Percentiles rank a stretch among this genome's conserved stretches.
These are phyloP conservation scores for Drosophila phalerata DNA, from an alignment of 2,888 invertebrate genomes.

Conservation along the genomic window DNA sequence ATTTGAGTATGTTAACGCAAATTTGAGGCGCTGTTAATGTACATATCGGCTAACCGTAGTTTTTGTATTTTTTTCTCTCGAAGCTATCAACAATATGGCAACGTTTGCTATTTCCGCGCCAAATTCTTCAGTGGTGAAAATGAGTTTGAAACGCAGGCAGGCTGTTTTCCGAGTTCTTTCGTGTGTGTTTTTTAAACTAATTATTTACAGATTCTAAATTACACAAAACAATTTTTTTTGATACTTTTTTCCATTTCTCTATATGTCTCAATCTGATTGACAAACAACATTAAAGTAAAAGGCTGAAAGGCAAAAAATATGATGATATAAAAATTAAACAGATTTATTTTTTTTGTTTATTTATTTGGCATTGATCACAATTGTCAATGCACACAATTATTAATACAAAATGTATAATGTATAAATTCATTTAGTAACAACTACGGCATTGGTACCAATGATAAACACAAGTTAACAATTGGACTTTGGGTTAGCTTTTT, in stretches of 20 bases:
- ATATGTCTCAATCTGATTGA: conserved; percentile 18
- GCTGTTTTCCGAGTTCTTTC: conserved; percentile 9
- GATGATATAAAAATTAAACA: conserved; percentile 4
- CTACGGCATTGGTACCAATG: conserved; percentile 56
- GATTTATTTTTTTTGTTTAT: not conserved
- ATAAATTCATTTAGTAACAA: conserved; percentile 77
- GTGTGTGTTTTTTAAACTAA: conserved; percentile 24
- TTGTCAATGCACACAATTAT: conserved; percentile 51
- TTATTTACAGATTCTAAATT: conserved; percentile 42
- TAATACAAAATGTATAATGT: conserved; percentile 53
- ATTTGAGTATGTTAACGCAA: conserved; percentile 41
- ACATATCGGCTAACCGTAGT: conserved; percentile 39
- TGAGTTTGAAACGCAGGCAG: conserved; percentile 21
- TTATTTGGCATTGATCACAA: conserved; percentile 8
- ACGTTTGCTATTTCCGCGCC: conserved; percentile 20
- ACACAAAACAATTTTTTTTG: conserved; percentile 52
- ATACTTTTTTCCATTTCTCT: conserved; percentile 43
- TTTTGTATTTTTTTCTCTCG: too few species aligned
- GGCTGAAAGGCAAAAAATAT: not conserved
- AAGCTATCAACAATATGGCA: conserved; percentile 33
- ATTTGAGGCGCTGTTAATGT: conserved; percentile 38
- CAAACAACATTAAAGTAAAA: conserved; percentile 36
- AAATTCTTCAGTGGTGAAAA: conserved; percentile 13
- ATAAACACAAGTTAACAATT: conserved; percentile 66
- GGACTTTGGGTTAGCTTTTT: conserved; percentile 53